These are phyloP conservation scores for Anarsia innoxiella DNA, from an alignment of 2,888 invertebrate species.

Conservation along the genomic window DNA sequence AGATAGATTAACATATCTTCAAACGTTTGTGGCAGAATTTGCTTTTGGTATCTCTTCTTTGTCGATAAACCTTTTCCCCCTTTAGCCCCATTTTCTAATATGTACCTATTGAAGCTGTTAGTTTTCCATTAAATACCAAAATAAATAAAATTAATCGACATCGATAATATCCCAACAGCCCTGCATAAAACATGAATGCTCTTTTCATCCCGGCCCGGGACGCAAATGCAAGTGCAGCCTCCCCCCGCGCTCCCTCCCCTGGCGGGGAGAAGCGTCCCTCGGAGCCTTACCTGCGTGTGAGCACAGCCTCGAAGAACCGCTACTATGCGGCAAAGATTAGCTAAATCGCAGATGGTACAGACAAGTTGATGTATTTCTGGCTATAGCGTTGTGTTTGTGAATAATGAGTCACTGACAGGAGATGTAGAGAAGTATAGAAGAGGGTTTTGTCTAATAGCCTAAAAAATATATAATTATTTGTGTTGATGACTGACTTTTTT, in stretches of 20 bases:
- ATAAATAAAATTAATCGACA: too few species aligned
- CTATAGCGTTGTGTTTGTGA: too few species aligned
- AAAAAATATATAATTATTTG: constrained; percentile 10
- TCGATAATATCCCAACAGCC: not conserved
- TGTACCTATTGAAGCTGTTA: too few species aligned
- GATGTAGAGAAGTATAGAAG: too few species aligned
- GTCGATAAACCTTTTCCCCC: too few species aligned
- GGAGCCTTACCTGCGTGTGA: constrained; percentile 62
- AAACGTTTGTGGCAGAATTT: too few species aligned
- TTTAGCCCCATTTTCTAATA: too few species aligned
- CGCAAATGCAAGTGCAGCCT: constrained; percentile 52
- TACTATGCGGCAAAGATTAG: constrained; percentile 42
- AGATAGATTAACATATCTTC: too few species aligned
- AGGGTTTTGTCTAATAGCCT: too few species aligned
- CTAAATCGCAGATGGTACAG: constrained; percentile 3
- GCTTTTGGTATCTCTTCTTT: too few species aligned
- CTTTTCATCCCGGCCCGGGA: constrained; percentile 29
- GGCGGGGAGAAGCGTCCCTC: constrained; percentile 23
- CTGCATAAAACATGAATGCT: constrained; percentile 21
- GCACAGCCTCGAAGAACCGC: constrained; percentile 41
- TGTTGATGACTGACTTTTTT: constrained; percentile 22
- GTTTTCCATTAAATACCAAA: too few species aligned
- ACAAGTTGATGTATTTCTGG: constrained; percentile 21
- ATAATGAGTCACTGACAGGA: too few species aligned
- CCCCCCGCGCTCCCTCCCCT: constrained; percentile 20